Conservation (phyloP, 2,797 vertebrate genomes). For the Potorous gilbertii region DNA sequence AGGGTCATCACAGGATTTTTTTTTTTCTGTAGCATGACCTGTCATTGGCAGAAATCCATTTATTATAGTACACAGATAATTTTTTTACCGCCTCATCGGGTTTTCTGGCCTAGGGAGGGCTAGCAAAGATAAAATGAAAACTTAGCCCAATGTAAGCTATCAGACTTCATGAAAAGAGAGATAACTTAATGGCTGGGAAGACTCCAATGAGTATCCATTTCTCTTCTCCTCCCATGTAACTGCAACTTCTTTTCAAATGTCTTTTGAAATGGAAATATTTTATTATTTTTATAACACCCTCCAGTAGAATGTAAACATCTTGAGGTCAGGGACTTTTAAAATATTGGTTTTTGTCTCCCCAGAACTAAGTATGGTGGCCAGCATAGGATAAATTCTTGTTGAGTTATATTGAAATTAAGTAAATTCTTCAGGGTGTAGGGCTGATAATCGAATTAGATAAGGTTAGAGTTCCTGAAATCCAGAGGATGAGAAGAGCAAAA, state of each 20-base stretch:
- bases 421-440: not conserved
- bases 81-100: constrained; percentile 91
- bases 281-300: not conserved
- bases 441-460: not conserved
- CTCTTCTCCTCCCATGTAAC: not conserved
- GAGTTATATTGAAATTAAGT: not conserved
- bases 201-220: constrained; percentile 39
- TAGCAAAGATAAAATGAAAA: constrained; percentile 87
- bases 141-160: constrained; percentile 85
- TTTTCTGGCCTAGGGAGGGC: constrained; percentile 90
- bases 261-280: not conserved
- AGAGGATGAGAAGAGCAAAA: not conserved
- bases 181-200: constrained; percentile 81
- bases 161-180: constrained; percentile 81
- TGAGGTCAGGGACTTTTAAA: not conserved
- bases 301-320: not conserved
- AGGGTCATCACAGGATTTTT: constrained; percentile 98
- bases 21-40: constrained; percentile 93
- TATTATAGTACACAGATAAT: constrained; percentile 94
- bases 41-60: constrained; percentile 92
- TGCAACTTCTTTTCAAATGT: constrained; percentile 54
- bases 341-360: not conserved
- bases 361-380: not conserved
- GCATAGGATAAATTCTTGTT: not conserved
- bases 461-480: constrained; percentile 1